A percentile compares a stretch with the other conserved stretches of the same genome.
These are phyloP conservation scores for Catalaphyllia jardinei DNA, from an alignment of 64 coral and sea anemone species.

Conservation along the genomic window DNA sequence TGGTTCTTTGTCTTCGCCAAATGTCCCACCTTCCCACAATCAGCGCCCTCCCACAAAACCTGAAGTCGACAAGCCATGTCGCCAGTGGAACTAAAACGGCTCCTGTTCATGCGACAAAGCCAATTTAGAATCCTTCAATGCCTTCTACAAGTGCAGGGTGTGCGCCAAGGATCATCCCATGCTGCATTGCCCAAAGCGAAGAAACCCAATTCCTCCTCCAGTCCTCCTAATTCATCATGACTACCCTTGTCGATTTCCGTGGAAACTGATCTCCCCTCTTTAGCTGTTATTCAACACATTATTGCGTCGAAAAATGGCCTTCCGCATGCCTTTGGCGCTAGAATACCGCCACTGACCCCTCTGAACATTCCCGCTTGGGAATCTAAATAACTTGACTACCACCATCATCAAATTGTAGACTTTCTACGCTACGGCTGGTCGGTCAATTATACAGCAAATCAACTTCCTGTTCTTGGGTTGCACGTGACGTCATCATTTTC, in stretches of 20 bases:
- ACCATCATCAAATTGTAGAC: background rate
- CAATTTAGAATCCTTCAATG: too few relatives aligned
- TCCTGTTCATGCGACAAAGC: background rate
- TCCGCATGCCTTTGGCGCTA: slow-evolving; percentile 19
- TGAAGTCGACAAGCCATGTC: background rate
- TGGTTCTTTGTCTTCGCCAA: too few relatives aligned
- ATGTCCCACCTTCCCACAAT: too few relatives aligned
- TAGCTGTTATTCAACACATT: too few relatives aligned
- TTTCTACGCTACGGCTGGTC: slow-evolving; percentile 19
- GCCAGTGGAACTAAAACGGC: background rate
- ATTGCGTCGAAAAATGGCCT: background rate
- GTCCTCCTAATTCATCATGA: too few relatives aligned
- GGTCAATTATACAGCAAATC: background rate
- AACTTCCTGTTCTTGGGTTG: too few relatives aligned
- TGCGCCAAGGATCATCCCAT: too few relatives aligned
- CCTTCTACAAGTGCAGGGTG: too few relatives aligned
- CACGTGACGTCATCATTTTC: too few relatives aligned
- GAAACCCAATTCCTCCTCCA: background rate
- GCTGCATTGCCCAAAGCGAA: too few relatives aligned
- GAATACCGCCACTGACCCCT: too few relatives aligned
- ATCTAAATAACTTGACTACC: background rate
- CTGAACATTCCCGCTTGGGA: slow-evolving; percentile 19
- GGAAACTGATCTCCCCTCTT: background rate
- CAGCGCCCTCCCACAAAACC: too few relatives aligned
- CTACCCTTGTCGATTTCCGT: background rate